phyloP scores from a whole-genome alignment of 2,888 invertebrate species.

The Dynastes hyllus region DNA sequence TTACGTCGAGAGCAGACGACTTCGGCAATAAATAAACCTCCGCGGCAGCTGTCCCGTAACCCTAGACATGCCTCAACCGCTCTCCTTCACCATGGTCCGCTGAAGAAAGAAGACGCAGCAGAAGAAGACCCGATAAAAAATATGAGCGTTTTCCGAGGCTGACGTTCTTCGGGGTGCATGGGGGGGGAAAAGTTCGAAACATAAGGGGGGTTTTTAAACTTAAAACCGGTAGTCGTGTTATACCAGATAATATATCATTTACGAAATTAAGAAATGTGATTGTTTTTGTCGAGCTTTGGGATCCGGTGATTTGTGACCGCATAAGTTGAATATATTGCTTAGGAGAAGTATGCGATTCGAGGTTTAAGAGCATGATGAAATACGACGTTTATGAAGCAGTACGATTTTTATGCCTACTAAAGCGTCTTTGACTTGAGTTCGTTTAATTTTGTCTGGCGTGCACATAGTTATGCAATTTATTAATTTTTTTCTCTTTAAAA shows the following conservation, averaged over 20 bases:
- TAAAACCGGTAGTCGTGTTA: slow-evolving; percentile 32
- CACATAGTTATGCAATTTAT: too few species aligned
- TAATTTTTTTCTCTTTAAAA: too few species aligned
- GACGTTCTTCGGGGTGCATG: background rate
- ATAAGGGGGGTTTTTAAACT: slow-evolving; percentile 12
- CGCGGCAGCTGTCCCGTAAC: slow-evolving; percentile 42
- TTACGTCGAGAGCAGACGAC: slow-evolving; percentile 32
- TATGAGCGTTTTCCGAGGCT: slow-evolving; percentile 39
- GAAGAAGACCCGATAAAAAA: slow-evolving; percentile 37
- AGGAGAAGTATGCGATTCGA: background rate
- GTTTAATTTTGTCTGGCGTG: too few species aligned
- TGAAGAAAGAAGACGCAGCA: slow-evolving; percentile 29
- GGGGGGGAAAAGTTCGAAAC: slow-evolving; percentile 3
- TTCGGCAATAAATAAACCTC: slow-evolving; percentile 38
- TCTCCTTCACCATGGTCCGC: slow-evolving; percentile 9
- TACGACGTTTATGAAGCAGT: too few species aligned
- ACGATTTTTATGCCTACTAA: too few species aligned
- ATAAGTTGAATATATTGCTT: background rate
- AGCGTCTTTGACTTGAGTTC: too few species aligned
- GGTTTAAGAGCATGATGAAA: background rate
- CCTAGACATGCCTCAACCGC: slow-evolving; percentile 26
- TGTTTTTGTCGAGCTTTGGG: slow-evolving; percentile 21
- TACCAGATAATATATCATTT: slow-evolving; percentile 39
- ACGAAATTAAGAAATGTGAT: slow-evolving; percentile 32
- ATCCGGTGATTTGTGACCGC: slow-evolving; percentile 6